Evolutionary conservation across 2,888 invertebrate species (phyloP).

Genomic region (Acanthoscelides obtectus): DNA sequence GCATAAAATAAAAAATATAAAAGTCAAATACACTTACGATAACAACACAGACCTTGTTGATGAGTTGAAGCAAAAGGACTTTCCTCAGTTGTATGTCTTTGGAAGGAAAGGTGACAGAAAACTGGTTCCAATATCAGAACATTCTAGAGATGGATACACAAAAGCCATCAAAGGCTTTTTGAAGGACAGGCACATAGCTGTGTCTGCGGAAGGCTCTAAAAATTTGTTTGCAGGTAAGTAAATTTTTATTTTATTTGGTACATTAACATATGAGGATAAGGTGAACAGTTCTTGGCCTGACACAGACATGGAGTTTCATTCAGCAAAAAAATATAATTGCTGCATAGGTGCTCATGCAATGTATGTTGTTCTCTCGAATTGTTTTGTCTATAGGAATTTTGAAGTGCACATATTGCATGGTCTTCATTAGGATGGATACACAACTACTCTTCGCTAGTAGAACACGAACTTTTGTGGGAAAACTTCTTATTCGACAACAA

Average conservation of each 20-base stretch:
- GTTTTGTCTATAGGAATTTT: too few relatives aligned
- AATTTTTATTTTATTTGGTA: too few relatives aligned
- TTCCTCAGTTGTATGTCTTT: constrained; percentile 56
- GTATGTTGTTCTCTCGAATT: too few relatives aligned
- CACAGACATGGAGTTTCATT: too few relatives aligned
- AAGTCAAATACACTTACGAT: constrained; percentile 53
- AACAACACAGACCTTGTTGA: constrained; percentile 50
- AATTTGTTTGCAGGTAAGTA: neutral
- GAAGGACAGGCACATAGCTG: constrained; percentile 38
- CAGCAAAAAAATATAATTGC: too few relatives aligned
- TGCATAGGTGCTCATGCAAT: too few relatives aligned
- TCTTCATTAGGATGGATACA: too few relatives aligned
- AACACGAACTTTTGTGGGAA: too few relatives aligned
- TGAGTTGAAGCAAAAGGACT: constrained; percentile 38
- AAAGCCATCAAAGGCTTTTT: constrained; percentile 54
- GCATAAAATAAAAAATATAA: constrained; percentile 53
- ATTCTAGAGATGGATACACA: constrained; percentile 34
- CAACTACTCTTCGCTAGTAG: too few relatives aligned
- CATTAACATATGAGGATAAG: neutral
- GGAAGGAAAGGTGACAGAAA: constrained; percentile 37
- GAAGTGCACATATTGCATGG: too few relatives aligned
- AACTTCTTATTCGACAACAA: too few relatives aligned
- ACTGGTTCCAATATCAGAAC: neutral
- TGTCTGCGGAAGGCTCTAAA: constrained; percentile 13
- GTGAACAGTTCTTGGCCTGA: too few relatives aligned